A percentile compares a stretch with the other conserved stretches of the same genome.
These are phyloP conservation scores for Epirrhoe alternata DNA, from an alignment of 2,888 invertebrate genomes.

Conservation along the genomic window DNA sequence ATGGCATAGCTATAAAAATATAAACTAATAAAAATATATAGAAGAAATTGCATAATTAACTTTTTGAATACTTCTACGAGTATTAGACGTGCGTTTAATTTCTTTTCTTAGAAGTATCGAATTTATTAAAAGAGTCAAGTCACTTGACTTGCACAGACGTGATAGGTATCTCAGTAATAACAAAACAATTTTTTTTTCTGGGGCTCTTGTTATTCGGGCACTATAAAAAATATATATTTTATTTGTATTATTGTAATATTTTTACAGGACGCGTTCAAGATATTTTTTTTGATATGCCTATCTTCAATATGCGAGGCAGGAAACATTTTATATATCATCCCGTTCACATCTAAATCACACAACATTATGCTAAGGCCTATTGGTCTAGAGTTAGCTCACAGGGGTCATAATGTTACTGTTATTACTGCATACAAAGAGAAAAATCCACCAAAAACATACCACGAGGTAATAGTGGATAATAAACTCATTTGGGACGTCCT, in stretches of 20 bases:
- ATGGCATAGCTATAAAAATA: too few relatives aligned
- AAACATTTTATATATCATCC: constrained; percentile 76
- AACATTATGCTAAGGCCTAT: constrained; percentile 74
- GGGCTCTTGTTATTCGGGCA: too few relatives aligned
- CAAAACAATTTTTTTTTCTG: too few relatives aligned
- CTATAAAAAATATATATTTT: neutral
- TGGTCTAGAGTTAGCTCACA: constrained; percentile 76
- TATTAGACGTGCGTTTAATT: too few relatives aligned
- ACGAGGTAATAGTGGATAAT: constrained; percentile 66
- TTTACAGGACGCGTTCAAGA: constrained; percentile 43
- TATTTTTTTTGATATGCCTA: constrained; percentile 36
- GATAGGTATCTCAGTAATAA: too few relatives aligned
- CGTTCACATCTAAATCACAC: constrained; percentile 80
- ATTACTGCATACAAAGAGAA: constrained; percentile 69
- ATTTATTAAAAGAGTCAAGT: too few relatives aligned
- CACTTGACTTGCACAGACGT: too few relatives aligned
- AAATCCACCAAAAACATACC: constrained; percentile 67
- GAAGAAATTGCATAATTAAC: too few relatives aligned
- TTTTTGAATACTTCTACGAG: too few relatives aligned
- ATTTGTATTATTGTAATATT: neutral
- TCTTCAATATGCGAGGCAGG: constrained; percentile 54
- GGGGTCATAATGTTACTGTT: constrained; percentile 82
- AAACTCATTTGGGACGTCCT: constrained; percentile 72
- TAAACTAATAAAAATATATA: too few relatives aligned
- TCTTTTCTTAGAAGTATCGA: too few relatives aligned